A percentile compares a stretch with the other conserved stretches of the same genome.
These are phyloP conservation scores for Cynopterus brachyotis DNA, from an alignment of 2,113 vertebrate genomes.

Conservation along the genomic window DNA sequence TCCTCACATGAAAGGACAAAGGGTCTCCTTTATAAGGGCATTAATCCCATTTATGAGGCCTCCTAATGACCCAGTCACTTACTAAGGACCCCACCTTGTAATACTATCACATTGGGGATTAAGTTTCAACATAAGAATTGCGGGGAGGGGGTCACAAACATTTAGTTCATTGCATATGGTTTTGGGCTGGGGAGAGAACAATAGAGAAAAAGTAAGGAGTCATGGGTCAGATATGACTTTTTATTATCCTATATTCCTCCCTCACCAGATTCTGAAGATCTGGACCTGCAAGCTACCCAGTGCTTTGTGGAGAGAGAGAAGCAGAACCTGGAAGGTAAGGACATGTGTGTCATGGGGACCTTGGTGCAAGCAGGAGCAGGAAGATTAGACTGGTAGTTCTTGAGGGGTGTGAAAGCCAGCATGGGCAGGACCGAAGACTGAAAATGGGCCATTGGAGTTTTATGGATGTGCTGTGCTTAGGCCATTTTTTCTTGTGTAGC, in stretches of 20 bases:
- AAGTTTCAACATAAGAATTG: not conserved
- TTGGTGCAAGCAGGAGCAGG: not conserved
- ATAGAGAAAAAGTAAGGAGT: not conserved
- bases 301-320: slow-evolving; percentile 60
- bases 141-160: not conserved
- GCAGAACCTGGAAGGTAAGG: slow-evolving; percentile 46
- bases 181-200: not conserved
- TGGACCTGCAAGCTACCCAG: slow-evolving; percentile 74
- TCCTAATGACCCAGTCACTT: not conserved
- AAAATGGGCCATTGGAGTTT: not conserved
- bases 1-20: not conserved
- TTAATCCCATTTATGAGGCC: not conserved
- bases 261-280: slow-evolving; percentile 65
- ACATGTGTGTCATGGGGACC: not conserved
- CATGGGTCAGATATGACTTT: not conserved
- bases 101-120: not conserved
- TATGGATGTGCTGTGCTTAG: not conserved
- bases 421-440: not conserved
- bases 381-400: not conserved
- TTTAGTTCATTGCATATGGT: not conserved
- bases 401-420: not conserved
- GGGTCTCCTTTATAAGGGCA: not conserved
- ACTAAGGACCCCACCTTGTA: not conserved
- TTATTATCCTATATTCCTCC: not conserved
- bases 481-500: not conserved